Conservation (phyloP, 1,140 invertebrate species). For the Tyrophagus putrescentiae region DNA sequence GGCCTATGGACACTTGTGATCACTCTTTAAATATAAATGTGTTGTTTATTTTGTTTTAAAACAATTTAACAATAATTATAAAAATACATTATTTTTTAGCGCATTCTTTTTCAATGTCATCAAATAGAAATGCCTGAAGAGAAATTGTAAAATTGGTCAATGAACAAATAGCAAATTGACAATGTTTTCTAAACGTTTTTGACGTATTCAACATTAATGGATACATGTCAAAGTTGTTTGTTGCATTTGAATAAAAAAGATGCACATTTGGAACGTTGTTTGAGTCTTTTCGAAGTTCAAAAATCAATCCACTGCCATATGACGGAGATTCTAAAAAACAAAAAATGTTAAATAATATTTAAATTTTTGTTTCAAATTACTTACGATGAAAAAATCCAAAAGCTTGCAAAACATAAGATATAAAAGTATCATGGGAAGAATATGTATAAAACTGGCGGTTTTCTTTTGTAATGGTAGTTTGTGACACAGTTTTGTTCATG, state of each 20-base stretch:
- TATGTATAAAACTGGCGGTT: background rate
- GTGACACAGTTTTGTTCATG: background rate
- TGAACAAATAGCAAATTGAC: too few species aligned
- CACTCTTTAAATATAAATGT: too few species aligned
- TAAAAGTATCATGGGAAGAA: background rate
- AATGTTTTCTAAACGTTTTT: too few species aligned
- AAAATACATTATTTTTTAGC: too few species aligned
- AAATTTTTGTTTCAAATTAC: too few species aligned
- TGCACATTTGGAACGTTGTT: background rate
- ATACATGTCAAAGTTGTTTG: background rate
- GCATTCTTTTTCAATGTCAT: too few species aligned
- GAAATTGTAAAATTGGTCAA: too few species aligned
- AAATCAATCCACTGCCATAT: background rate
- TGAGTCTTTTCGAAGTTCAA: background rate
- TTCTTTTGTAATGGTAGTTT: background rate
- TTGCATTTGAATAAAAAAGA: background rate
- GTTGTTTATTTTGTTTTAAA: too few species aligned
- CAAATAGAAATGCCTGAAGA: too few species aligned
- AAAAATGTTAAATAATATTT: too few species aligned
- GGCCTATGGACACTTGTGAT: too few species aligned
- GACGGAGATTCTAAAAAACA: background rate
- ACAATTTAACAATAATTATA: too few species aligned
- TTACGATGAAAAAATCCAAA: background rate
- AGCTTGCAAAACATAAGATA: background rate
- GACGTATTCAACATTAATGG: background rate